Percentiles rank a stretch among this genome's conserved stretches.
phyloP scores from a whole-genome alignment of 2,797 vertebrate genomes.

The Phoxinus dragarum region DNA sequence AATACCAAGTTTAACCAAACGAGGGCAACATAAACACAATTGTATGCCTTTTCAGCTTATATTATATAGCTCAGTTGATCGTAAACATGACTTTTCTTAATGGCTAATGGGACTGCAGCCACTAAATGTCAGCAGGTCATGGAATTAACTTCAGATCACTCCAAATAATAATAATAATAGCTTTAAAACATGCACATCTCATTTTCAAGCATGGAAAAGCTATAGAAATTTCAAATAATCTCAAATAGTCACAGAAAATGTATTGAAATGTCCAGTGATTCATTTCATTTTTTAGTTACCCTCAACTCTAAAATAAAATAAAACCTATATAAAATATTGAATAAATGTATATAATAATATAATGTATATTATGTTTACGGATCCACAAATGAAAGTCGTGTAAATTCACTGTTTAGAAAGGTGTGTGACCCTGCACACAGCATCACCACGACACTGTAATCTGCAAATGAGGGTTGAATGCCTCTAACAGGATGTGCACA shows the following conservation, averaged over 20 bases:
- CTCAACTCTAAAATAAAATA: not conserved
- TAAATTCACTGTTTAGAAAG: not conserved
- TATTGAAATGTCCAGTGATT: not conserved
- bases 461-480: slow-evolving; percentile 3
- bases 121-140: not conserved
- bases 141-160: not conserved
- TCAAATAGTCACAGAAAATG: not conserved
- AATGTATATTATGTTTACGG: not conserved
- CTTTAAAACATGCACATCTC: not conserved
- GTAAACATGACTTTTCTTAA: slow-evolving; percentile 9
- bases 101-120: not conserved
- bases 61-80: not conserved
- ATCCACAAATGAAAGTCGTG: not conserved
- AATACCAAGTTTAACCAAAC: slow-evolving; percentile 49
- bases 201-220: not conserved
- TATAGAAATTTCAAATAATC: not conserved
- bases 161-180: not conserved
- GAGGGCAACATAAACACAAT: slow-evolving; percentile 55
- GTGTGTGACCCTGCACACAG: not conserved
- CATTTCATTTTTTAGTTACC: not conserved
- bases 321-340: not conserved
- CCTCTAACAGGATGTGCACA: slow-evolving; percentile 8
- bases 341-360: not conserved
- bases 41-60: not conserved
- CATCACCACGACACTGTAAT: not conserved